Percentiles rank a stretch among this genome's conserved stretches.
Conservation (phyloP, 2,113 vertebrate species). For the Conger conger region DNA sequence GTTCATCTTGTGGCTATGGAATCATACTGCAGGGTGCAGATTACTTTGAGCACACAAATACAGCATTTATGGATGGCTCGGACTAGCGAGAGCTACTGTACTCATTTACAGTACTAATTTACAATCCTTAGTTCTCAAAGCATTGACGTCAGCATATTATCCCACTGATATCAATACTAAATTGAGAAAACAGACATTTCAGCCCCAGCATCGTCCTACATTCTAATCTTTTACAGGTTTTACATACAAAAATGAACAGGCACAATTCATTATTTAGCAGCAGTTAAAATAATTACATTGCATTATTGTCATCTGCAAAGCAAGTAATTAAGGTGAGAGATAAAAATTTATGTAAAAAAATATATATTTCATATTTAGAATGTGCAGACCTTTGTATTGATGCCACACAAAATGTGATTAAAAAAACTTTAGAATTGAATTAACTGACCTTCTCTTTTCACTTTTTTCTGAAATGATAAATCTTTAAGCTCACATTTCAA, state of each 20-base stretch:
- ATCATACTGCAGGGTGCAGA: slow-evolving; percentile 78
- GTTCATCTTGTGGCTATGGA: slow-evolving; percentile 78
- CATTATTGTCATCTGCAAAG: background rate
- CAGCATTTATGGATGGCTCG: slow-evolving; percentile 42
- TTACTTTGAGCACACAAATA: slow-evolving; percentile 36
- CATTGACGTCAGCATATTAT: background rate
- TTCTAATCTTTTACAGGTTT: background rate
- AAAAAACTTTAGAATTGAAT: no score
- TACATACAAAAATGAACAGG: background rate
- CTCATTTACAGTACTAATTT: background rate
- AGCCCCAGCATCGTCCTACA: background rate
- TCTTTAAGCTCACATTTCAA: background rate
- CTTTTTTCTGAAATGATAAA: no score
- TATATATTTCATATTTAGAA: background rate
- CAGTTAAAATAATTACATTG: background rate
- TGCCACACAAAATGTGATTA: no score
- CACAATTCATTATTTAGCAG: background rate
- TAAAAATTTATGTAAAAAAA: background rate
- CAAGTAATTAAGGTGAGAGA: background rate
- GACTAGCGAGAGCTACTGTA: background rate
- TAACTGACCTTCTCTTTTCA: no score
- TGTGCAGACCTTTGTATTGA: no score
- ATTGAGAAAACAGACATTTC: background rate
- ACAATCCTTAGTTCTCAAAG: background rate
- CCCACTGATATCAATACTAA: background rate